phyloP scores from a whole-genome alignment of 2,888 invertebrate genomes.

The Pseudanteris insignis region DNA sequence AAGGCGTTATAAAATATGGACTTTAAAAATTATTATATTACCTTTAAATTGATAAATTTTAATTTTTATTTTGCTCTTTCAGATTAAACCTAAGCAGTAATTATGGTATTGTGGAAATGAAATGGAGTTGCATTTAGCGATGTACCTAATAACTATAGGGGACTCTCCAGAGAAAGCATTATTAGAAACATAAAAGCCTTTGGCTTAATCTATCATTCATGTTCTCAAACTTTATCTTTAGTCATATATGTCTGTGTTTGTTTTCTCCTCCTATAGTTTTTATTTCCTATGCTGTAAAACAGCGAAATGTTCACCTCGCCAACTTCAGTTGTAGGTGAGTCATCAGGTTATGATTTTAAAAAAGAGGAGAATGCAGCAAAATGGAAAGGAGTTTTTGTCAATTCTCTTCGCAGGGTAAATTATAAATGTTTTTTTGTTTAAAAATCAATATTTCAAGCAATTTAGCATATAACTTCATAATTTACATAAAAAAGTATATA shows the following conservation, averaged over 20 bases:
- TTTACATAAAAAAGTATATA: too few relatives aligned
- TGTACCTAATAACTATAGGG: slow-evolving; percentile 14
- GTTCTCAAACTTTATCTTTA: slow-evolving; percentile 22
- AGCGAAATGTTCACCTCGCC: slow-evolving; percentile 65
- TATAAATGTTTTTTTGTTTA: too few relatives aligned
- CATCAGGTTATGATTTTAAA: slow-evolving; percentile 80
- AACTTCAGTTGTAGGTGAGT: slow-evolving; percentile 68
- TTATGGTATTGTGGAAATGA: slow-evolving; percentile 13
- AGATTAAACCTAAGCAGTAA: slow-evolving; percentile 5
- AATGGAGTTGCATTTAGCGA: slow-evolving; percentile 3
- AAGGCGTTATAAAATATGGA: too few relatives aligned
- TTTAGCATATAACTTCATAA: too few relatives aligned
- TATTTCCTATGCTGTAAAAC: slow-evolving; percentile 39
- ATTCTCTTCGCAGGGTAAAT: slow-evolving; percentile 84
- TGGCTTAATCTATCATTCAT: slow-evolving; percentile 29
- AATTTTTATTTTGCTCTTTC: not conserved
- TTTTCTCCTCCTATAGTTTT: slow-evolving; percentile 37
- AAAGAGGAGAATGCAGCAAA: slow-evolving; percentile 88
- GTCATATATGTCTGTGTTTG: slow-evolving; percentile 44
- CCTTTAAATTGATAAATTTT: too few relatives aligned
- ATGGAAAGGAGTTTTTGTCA: slow-evolving; percentile 92
- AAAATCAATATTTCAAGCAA: too few relatives aligned
- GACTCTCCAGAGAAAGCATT: slow-evolving; percentile 34
- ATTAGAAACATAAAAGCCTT: slow-evolving; percentile 16
- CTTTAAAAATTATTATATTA: too few relatives aligned